Conservation (phyloP, 1,140 invertebrate species). For the Argopecten irradians region DNA sequence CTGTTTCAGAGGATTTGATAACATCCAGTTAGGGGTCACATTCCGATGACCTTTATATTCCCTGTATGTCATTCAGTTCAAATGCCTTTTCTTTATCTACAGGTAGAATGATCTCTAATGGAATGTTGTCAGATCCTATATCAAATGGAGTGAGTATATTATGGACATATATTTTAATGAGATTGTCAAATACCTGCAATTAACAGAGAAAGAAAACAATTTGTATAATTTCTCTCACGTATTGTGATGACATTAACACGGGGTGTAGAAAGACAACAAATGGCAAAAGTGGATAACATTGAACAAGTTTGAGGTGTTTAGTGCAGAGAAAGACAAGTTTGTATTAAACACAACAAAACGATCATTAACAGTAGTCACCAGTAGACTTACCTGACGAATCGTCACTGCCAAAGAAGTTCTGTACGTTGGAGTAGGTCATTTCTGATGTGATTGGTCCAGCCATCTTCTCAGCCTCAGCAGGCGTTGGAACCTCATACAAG, state of each 20-base stretch:
- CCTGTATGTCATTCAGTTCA: too few relatives aligned
- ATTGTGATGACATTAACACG: background rate
- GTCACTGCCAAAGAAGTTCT: conserved; percentile 70
- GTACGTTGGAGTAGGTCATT: conserved; percentile 64
- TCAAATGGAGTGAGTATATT: too few relatives aligned
- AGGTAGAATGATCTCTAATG: too few relatives aligned
- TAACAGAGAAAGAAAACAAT: too few relatives aligned
- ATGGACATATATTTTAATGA: too few relatives aligned
- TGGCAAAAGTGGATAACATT: background rate
- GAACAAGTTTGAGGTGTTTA: background rate
- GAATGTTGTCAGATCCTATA: too few relatives aligned
- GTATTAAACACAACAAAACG: background rate
- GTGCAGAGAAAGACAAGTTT: background rate
- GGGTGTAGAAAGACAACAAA: background rate
- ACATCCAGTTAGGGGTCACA: too few relatives aligned
- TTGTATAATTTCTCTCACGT: too few relatives aligned
- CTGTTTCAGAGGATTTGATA: too few relatives aligned
- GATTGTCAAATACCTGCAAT: too few relatives aligned
- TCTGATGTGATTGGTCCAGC: conserved; percentile 52
- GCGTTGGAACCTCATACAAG: conserved; percentile 46
- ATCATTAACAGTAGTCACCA: background rate
- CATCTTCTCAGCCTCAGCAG: conserved; percentile 35
- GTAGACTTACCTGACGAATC: conserved; percentile 64
- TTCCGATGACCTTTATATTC: too few relatives aligned
- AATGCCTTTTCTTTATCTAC: too few relatives aligned